These are phyloP conservation scores for Neosilurus hyrtlii DNA, from an alignment of 2,797 vertebrate genomes.

Conservation along the genomic window DNA sequence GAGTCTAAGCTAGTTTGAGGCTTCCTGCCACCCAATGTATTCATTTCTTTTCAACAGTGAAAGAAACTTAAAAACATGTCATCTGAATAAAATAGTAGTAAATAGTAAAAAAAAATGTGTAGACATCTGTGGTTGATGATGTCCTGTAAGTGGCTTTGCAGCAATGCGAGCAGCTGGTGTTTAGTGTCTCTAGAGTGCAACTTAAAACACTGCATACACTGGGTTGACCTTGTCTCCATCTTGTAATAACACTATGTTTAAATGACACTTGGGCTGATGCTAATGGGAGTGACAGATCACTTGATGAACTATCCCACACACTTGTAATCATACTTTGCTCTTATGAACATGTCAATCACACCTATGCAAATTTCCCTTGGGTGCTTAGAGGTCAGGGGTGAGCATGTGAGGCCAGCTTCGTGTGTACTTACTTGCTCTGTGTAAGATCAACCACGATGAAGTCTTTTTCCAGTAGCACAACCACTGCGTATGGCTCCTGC, in stretches of 20 bases:
- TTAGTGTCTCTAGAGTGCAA: not conserved
- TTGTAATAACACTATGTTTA: slow-evolving; percentile 29
- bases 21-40: not conserved
- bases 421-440: slow-evolving; percentile 52
- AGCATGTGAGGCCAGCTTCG: too few relatives aligned
- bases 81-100: not conserved
- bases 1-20: not conserved
- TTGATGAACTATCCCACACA: not conserved
- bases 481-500: slow-evolving; percentile 96
- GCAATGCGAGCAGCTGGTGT: slow-evolving; percentile 17
- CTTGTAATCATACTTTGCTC: not conserved
- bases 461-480: slow-evolving; percentile 95
- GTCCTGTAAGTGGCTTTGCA: slow-evolving; percentile 10
- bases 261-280: slow-evolving; percentile 15
- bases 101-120: not conserved
- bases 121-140: not conserved
- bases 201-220: not conserved
- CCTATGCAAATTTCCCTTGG: not conserved
- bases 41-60: not conserved
- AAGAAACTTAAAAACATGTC: not conserved
- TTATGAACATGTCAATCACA: slow-evolving; percentile 10
- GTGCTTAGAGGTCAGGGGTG: slow-evolving; percentile 3
- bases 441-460: slow-evolving; percentile 91
- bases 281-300: slow-evolving; percentile 3
- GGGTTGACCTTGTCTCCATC: slow-evolving; percentile 21